Evolutionary conservation across 2,888 invertebrate species (phyloP), one percentile per base, ranked within the genome.

Genomic region (Spatulosminthurus flaviceps): DNA sequence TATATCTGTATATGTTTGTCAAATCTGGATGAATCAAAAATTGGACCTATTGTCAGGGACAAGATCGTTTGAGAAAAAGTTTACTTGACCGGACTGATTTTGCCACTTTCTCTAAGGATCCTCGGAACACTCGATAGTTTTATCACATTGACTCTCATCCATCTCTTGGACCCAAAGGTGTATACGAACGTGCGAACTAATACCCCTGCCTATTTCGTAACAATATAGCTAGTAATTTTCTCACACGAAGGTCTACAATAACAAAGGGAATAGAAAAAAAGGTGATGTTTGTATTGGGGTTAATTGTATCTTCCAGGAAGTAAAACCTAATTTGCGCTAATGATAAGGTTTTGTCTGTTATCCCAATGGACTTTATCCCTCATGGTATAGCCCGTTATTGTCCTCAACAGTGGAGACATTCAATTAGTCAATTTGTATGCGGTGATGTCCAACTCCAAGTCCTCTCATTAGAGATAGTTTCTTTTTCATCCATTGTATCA

Each of bases 71-170:
- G 24, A 9, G 26, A 64, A n/a, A n/a, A 64, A 64, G 64, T 64
- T 64, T 64, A 64, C 64, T 64, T 64, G 24, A 64, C 4, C 24
- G 64, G 64, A 64, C 64, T 64, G 64, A 64, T 64, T 64, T 64
- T 16, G 24, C 24, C 64, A 51, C 51, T 19, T 51, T 51, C 51
- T 41, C 41, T 9, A 41, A n/a, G 34, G 34, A 34, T 4, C 9
- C 5, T 34, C 34, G n/a, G n/a, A n/a, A n/a, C n/a, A n/a, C 9
- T 34, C 34, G 34, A 34, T 34, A 34, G 5, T 34, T 9, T 34
- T 22, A 24, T 24, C 64, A 11, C 64, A 26, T 24, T 19, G 24
- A 1, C 26, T 64, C 24, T n/a, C 22, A 5, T 24, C 26, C 5
- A 4, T 64, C n/a, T 64, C 26, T 4, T 64, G 64, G 26, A 2